Base-by-base conservation (phyloP, 2,113 vertebrate genomes). In the Brachypteracias leptosomus region DNA sequence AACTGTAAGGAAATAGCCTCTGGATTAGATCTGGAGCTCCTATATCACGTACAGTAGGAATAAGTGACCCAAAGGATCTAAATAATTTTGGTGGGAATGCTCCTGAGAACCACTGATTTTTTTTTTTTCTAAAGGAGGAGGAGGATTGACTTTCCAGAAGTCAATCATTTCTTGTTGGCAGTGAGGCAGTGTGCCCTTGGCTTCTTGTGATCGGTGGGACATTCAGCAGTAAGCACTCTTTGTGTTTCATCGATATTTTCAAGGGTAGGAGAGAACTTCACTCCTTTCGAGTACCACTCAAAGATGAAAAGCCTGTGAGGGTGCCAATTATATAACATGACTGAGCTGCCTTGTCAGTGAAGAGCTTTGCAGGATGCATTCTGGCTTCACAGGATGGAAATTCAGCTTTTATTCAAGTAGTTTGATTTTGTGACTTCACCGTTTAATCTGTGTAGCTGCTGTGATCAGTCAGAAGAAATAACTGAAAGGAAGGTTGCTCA, bases 241-340 rank as follows among this genome's bases (percentile, higher is more conserved):
- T 11, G 51, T 79, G 72, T 90, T 89, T 71, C 87, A 70, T 72
- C 7, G 1, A 90, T 91, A 81, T 92, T 93, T 95, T 93, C 79
- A 82, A 95, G 95, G 46, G 74, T 62, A 81, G 88, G 47, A 87
- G 86, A 86, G 80, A 93, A 91, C 74, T 90, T 96, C 79, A 74
- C 66, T 96, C 58, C 58, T 67, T 84, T 92, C 0, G 13, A 96
- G 93, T 36, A 78, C 94, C 94, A 94, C 90, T 96, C 90, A 58
- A 74, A 85, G 79, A 96, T 89, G 68, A 95, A 95, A 96, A 87
- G 75, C 90, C 84, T 93, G 63, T 63, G 70, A 93, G 51, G 81
- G 55, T 93, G 88, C 67, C 93, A 79, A 70, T 96, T 96, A 91
- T 42, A 93, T 65, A 95, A 88, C 61, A 65, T 71, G 66, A 44